These are phyloP conservation scores for Heteropelma amictum DNA, from an alignment of 2,888 invertebrate genomes.

Conservation along the genomic window DNA sequence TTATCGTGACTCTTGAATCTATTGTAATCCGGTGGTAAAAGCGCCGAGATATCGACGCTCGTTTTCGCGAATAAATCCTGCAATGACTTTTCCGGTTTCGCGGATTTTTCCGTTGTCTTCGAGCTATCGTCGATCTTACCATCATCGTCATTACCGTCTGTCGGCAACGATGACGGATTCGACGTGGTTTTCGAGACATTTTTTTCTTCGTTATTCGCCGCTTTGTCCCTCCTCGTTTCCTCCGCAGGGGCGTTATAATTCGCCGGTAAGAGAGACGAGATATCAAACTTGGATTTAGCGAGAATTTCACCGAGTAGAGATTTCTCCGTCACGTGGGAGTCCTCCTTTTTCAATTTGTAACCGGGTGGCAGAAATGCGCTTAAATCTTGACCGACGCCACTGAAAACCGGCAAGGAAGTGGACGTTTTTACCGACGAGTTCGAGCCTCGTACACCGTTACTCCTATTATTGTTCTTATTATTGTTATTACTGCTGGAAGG, in stretches of 20 bases:
- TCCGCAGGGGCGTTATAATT: slow-evolving; percentile 81
- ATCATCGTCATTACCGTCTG: slow-evolving; percentile 78
- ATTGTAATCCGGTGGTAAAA: slow-evolving; percentile 82
- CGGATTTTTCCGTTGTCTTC: slow-evolving; percentile 22
- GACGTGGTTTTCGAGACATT: slow-evolving; percentile 53
- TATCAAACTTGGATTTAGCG: slow-evolving; percentile 76
- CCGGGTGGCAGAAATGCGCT: slow-evolving; percentile 84
- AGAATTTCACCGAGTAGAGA: slow-evolving; percentile 71
- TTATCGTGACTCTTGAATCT: slow-evolving; percentile 68
- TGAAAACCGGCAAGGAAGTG: background rate
- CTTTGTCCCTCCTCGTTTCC: too few relatives aligned
- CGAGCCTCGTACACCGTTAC: background rate
- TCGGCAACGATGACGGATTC: slow-evolving; percentile 77
- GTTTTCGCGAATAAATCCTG: slow-evolving; percentile 73
- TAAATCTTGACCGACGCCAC: slow-evolving; percentile 77
- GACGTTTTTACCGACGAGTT: slow-evolving; percentile 20
- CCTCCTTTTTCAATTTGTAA: slow-evolving; percentile 80
- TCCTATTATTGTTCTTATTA: slow-evolving; percentile 41
- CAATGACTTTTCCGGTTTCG: slow-evolving; percentile 62
- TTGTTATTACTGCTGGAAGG: background rate
- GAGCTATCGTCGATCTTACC: slow-evolving; percentile 16
- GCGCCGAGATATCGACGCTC: slow-evolving; percentile 76
- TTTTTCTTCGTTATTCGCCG: too few relatives aligned
- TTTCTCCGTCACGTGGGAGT: slow-evolving; percentile 74
- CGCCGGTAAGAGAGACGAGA: slow-evolving; percentile 82